Evolutionary conservation across 2,113 vertebrate genomes (phyloP).

Genomic region (Dromaius novaehollandiae): DNA sequence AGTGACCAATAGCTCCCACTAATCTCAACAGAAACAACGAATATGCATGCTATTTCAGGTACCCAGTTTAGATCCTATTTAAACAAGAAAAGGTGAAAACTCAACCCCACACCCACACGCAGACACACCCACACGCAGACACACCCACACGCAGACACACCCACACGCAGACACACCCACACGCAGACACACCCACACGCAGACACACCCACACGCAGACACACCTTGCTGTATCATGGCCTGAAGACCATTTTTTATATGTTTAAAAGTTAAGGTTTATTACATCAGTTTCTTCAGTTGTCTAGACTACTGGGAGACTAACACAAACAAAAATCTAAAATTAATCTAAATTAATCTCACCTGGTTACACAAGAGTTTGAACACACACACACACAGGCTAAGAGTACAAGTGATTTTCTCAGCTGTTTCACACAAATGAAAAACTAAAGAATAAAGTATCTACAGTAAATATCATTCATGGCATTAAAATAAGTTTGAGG

Average conservation of each 20-base stretch:
- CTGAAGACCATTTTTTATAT: background rate
- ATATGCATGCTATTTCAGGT: background rate
- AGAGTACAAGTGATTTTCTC: background rate
- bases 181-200: too few relatives aligned
- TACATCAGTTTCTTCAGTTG: background rate
- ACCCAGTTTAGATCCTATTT: background rate
- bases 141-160: too few relatives aligned
- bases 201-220: background rate
- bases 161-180: too few relatives aligned
- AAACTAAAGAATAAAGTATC: background rate
- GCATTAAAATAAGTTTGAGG: background rate
- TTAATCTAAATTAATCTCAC: background rate
- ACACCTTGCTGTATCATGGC: accelerated
- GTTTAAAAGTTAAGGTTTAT: background rate
- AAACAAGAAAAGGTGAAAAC: background rate
- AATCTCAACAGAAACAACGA: background rate
- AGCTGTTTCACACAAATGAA: background rate
- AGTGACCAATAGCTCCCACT: background rate
- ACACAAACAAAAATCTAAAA: background rate
- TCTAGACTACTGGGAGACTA: background rate
- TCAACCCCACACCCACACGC: background rate
- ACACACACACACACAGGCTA: background rate
- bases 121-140: too few relatives aligned
- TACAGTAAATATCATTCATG: background rate
- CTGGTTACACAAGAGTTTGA: background rate